phyloP scores from a whole-genome alignment of 1,140 invertebrate genomes.

The Helicorthomorpha holstii region DNA sequence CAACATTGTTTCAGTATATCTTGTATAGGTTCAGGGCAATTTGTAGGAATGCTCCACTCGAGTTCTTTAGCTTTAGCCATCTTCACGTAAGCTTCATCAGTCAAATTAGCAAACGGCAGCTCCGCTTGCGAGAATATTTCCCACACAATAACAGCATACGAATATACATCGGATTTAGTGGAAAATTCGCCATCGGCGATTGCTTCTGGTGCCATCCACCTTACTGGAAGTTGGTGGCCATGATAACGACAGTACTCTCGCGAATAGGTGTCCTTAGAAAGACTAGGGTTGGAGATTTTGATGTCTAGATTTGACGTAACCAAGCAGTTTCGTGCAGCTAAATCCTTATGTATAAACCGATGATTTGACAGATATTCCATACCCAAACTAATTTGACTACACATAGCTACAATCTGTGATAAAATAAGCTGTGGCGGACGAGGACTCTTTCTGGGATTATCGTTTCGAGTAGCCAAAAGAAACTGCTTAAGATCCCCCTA shows the following conservation, averaged over 20 bases:
- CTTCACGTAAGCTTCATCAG: conserved; percentile 54
- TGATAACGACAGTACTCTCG: conserved; percentile 50
- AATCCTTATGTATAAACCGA: conserved; percentile 63
- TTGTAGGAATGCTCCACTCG: conserved; percentile 39
- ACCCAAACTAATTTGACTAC: conserved; percentile 62
- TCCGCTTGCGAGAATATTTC: conserved; percentile 77
- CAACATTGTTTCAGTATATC: conserved; percentile 40
- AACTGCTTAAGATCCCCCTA: conserved; percentile 88
- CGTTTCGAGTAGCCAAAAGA: conserved; percentile 59
- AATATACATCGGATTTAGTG: conserved; percentile 85
- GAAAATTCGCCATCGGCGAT: conserved; percentile 80
- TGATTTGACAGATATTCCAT: conserved; percentile 61
- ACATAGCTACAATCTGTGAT: conserved; percentile 49
- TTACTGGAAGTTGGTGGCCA: conserved; percentile 45
- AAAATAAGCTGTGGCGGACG: conserved; percentile 42
- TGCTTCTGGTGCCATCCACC: conserved; percentile 78
- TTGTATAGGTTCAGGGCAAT: conserved; percentile 37
- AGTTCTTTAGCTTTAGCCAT: conserved; percentile 45
- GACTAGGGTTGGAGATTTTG: conserved; percentile 63
- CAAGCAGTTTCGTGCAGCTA: conserved; percentile 84
- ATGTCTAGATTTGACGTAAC: conserved; percentile 63
- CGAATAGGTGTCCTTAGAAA: conserved; percentile 67
- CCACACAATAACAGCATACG: conserved; percentile 76
- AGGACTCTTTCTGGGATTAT: conserved; percentile 25
- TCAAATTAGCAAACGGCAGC: conserved; percentile 62